Base-by-base conservation (phyloP, 2,113 vertebrate species). In the Puffinus mauretanicus region DNA sequence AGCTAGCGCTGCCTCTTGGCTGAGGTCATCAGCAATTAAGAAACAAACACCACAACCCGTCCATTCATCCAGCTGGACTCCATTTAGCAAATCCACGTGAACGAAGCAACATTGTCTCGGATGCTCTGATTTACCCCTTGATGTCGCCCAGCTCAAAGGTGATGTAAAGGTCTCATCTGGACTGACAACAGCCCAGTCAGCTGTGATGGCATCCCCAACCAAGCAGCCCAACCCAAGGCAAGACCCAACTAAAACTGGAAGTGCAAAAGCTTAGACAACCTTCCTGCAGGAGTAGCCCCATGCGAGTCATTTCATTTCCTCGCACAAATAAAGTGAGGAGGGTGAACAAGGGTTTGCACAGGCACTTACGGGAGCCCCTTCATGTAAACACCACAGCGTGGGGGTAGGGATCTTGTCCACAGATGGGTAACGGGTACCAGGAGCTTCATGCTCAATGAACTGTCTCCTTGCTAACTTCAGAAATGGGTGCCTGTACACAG, bases 371-470 rank as follows among this genome's bases (percentile, higher is more conserved):
- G 26, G 71, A 88, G 65, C 12, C 32, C 61, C 49, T 82, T 34
- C 36, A 30, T 1, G 20, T 8, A 15, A 72, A 46, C 34, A 6
- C 46, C 60, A 42, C 10, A 15, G 54, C 0, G 0, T 38, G 47
- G 62, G 58, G 7, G 14, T 26, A 30, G 42, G 38, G 25, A 64
- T 38, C 36, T 38, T 38, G 42, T 34, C 49, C 57, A 30, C 3
- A 19, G 36, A 25, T 22, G 62, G 54, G 6, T 36, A 47, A 70
- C 0, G 0, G 29, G 27, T 49, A 64, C 13, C 60, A 66, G 40
- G 25, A 73, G 30, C 36, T 80, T 57, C 36, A 3, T 2, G 22
- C 25, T 47, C 46, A 55, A 51, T 60, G 24, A 84, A 19, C 11
- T 17, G 6, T 8, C 62, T 70, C 65, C 61, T n/a, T 25, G 44